phyloP scores from a whole-genome alignment of 1,140 invertebrate species.

The Aphaenogaster rudis region DNA sequence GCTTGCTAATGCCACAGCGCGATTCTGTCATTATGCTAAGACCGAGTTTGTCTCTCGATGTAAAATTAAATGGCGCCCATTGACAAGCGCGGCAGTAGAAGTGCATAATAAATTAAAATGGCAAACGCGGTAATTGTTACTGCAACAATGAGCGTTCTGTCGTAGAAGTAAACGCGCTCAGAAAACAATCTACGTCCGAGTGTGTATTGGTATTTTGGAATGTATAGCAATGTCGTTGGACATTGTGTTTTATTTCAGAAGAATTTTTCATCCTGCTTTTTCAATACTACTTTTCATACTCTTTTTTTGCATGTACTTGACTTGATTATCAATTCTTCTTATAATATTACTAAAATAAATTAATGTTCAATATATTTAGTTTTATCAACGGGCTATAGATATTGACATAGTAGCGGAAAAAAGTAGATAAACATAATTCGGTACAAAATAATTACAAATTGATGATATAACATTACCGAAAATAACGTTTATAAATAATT shows the following conservation, averaged over 20 bases:
- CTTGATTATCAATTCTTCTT: neutral
- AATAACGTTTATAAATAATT: conserved; percentile 1
- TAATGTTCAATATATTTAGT: neutral
- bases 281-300: neutral
- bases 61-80: conserved; percentile 48
- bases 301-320: neutral
- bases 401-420: neutral
- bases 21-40: neutral
- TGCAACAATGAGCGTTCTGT: conserved; percentile 28
- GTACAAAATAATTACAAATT: neutral
- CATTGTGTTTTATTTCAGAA: neutral
- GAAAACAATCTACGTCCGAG: conserved; percentile 3
- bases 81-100: conserved; percentile 8
- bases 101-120: conserved; percentile 33
- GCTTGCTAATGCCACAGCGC: neutral
- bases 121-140: conserved; percentile 36
- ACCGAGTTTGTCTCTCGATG: neutral
- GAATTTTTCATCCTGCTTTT: neutral
- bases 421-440: neutral
- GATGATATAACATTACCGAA: neutral
- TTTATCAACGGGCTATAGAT: neutral
- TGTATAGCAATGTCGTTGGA: neutral
- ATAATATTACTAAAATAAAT: neutral
- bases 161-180: conserved; percentile 1
- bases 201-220: conserved; percentile 1